phyloP scores from a whole-genome alignment of 2,113 vertebrate species.

The zebrafish (Danio rerio) region GRCz12tu NC_133182.1:76079501-76080000 shows the following conservation, averaged over 20 bases:
- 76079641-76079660: slow-evolving; percentile 35
- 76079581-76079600: slow-evolving; percentile 18
- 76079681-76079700: slow-evolving; percentile 49
- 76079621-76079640: slow-evolving; percentile 47
- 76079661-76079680: slow-evolving; percentile 33
- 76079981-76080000: slow-evolving; percentile 35
- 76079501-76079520: no score
- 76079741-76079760: slow-evolving; percentile 68
- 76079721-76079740: slow-evolving; percentile 57
- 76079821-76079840: slow-evolving; percentile 79
- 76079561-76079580: background rate
- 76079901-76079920: slow-evolving; percentile 73
- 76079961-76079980: slow-evolving; percentile 69
- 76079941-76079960: slow-evolving; percentile 61
- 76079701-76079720: slow-evolving; percentile 63
- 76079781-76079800: slow-evolving; percentile 76
- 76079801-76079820: slow-evolving; percentile 72
- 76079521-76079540: background rate
- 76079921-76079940: slow-evolving; percentile 59
- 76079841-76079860: slow-evolving; percentile 75
- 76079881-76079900: slow-evolving; percentile 75
- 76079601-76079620: slow-evolving; percentile 40
- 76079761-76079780: slow-evolving; percentile 74
- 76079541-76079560: background rate
- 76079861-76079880: slow-evolving; percentile 74